Conservation (phyloP, 2,888 invertebrate species). For the Cataglyphis cursor region DNA sequence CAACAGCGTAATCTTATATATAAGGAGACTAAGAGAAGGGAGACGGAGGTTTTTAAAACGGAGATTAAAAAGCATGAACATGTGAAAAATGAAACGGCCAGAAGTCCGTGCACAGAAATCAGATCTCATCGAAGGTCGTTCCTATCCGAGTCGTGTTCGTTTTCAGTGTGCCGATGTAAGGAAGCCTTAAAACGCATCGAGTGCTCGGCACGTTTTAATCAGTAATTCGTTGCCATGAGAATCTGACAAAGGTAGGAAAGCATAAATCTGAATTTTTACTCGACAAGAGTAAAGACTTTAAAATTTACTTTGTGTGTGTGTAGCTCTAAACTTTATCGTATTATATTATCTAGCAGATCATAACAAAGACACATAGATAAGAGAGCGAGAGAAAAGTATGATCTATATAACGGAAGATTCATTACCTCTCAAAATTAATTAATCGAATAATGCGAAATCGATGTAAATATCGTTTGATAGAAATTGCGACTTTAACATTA, state of each 20-base stretch:
- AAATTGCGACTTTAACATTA: constrained; percentile 3
- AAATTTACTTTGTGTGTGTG: too few species aligned
- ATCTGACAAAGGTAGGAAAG: background rate
- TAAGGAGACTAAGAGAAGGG: constrained; percentile 6
- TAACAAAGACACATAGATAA: background rate
- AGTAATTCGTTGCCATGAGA: constrained; percentile 23
- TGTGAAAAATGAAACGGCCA: constrained; percentile 63
- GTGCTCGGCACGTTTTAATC: constrained; percentile 46
- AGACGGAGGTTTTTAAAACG: constrained; percentile 3
- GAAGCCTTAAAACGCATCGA: constrained; percentile 41
- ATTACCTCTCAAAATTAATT: background rate
- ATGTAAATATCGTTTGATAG: background rate
- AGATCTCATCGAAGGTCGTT: constrained; percentile 61
- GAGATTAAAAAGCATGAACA: constrained; percentile 38
- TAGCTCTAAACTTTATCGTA: background rate
- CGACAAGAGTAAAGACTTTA: too few species aligned
- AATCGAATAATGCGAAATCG: background rate
- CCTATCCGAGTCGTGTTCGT: constrained; percentile 46
- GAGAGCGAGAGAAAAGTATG: background rate
- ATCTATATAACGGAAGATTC: too few species aligned
- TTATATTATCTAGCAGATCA: background rate
- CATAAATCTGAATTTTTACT: background rate
- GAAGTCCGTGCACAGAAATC: constrained; percentile 61
- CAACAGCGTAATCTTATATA: constrained; percentile 35
- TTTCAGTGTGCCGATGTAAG: constrained; percentile 40